A percentile compares a stretch with the other conserved stretches of the same genome.
Conservation (phyloP, 2,113 vertebrate genomes). For the Albula goreensis region DNA sequence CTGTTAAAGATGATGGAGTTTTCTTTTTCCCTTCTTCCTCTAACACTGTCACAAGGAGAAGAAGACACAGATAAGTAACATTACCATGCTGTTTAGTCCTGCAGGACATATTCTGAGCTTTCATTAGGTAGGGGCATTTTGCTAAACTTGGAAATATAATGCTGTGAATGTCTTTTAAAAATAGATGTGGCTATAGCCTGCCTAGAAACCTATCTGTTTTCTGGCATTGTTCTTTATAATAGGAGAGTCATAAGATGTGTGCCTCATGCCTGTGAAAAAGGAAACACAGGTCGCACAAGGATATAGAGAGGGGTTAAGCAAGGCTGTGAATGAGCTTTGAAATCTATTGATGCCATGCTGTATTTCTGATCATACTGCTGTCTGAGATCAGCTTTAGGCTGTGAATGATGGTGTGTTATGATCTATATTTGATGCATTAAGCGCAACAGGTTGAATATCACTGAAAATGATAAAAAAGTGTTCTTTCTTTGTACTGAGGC, state of each 20-base stretch:
- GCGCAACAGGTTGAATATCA: not conserved
- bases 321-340: not conserved
- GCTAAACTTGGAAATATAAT: not conserved
- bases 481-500: not conserved
- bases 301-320: not conserved
- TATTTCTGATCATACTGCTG: not conserved
- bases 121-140: conserved; percentile 34
- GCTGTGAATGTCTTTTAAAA: not conserved
- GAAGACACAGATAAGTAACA: not conserved
- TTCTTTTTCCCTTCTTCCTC: not conserved
- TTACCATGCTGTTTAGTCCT: not conserved
- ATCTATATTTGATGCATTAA: not conserved
- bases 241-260: not conserved
- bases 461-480: not conserved
- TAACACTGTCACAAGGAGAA: not conserved
- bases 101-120: not conserved
- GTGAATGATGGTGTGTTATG: not conserved
- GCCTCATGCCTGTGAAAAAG: not conserved
- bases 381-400: not conserved
- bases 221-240: not conserved
- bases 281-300: not conserved
- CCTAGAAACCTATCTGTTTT: not conserved
- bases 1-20: not conserved
- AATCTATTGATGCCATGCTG: not conserved
- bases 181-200: not conserved